Evolutionary conservation across 2,797 vertebrate species (phyloP).

Genomic region (Poecilia gillii): DNA sequence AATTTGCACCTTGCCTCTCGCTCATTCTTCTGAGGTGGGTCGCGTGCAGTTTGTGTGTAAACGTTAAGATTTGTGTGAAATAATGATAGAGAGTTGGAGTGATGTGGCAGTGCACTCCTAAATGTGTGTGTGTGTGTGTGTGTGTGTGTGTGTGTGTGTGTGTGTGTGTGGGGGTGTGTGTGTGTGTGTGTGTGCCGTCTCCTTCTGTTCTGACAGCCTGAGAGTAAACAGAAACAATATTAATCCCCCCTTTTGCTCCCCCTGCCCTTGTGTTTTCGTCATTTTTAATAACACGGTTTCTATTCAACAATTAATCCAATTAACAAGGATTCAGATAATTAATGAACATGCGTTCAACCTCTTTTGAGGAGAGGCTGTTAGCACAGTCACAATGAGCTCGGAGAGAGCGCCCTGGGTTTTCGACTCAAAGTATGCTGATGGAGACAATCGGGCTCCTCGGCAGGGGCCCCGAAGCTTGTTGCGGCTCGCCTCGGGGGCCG

Average conservation of each 20-base stretch:
- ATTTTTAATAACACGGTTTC: slow-evolving; percentile 84
- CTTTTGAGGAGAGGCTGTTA: slow-evolving; percentile 76
- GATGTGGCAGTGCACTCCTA: slow-evolving; percentile 18
- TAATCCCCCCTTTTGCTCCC: slow-evolving; percentile 74
- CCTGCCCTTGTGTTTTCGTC: slow-evolving; percentile 79
- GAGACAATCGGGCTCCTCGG: slow-evolving; percentile 59
- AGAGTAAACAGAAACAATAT: slow-evolving; percentile 70
- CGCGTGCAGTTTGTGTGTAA: slow-evolving; percentile 30
- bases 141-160: slow-evolving; percentile 15
- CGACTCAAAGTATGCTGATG: slow-evolving; percentile 49
- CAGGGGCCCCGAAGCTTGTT: slow-evolving; percentile 47
- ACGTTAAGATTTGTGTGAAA: slow-evolving; percentile 48
- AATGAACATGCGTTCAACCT: slow-evolving; percentile 75
- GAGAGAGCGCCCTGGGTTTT: slow-evolving; percentile 66
- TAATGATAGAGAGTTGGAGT: slow-evolving; percentile 36
- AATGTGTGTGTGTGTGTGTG: slow-evolving; percentile 15
- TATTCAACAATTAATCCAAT: slow-evolving; percentile 86
- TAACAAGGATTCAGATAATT: slow-evolving; percentile 81
- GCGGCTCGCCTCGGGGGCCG: slow-evolving; percentile 48
- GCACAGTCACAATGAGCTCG: slow-evolving; percentile 63
- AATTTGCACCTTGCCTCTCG: slow-evolving; percentile 72
- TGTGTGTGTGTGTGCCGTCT: slow-evolving; percentile 10
- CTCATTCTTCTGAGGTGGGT: slow-evolving; percentile 61
- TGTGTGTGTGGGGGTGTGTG: slow-evolving; percentile 10
- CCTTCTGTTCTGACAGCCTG: slow-evolving; percentile 52